These are phyloP conservation scores for Cephalotes varians DNA, from an alignment of 2,888 invertebrate genomes.

Conservation along the genomic window DNA sequence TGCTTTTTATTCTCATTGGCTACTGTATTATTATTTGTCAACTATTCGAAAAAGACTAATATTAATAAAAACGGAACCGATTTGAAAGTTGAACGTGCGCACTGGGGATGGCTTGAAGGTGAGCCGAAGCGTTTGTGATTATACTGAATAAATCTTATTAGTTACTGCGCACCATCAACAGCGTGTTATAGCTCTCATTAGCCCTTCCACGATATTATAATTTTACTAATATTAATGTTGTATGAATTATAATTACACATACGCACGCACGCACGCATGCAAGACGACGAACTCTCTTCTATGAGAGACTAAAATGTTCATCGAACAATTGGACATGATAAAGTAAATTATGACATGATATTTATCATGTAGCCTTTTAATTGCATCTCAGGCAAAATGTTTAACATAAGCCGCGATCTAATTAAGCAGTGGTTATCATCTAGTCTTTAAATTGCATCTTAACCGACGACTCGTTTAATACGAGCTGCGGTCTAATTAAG, in stretches of 20 bases:
- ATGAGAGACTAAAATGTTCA: background rate
- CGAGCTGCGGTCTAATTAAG: background rate
- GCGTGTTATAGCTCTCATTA: too few species aligned
- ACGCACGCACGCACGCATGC: too few species aligned
- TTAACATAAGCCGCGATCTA: conserved; percentile 1
- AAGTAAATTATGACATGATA: background rate
- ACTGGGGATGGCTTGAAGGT: too few species aligned
- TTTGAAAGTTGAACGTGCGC: too few species aligned
- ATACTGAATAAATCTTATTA: too few species aligned
- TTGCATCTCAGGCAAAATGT: background rate
- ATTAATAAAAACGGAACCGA: too few species aligned
- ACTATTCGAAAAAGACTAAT: background rate
- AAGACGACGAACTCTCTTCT: background rate
- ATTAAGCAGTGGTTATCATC: background rate
- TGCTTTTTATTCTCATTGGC: conserved; percentile 16
- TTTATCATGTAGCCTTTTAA: background rate
- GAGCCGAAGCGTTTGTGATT: too few species aligned
- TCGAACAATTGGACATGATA: background rate
- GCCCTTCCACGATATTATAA: too few species aligned
- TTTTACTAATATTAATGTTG: background rate
- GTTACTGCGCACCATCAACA: too few species aligned
- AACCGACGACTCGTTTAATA: background rate
- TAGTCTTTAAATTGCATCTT: background rate
- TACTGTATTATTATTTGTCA: background rate
- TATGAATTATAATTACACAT: background rate